Evolutionary conservation across 1,140 invertebrate species (phyloP).

Genomic region (Steinernema feltiae): DNA sequence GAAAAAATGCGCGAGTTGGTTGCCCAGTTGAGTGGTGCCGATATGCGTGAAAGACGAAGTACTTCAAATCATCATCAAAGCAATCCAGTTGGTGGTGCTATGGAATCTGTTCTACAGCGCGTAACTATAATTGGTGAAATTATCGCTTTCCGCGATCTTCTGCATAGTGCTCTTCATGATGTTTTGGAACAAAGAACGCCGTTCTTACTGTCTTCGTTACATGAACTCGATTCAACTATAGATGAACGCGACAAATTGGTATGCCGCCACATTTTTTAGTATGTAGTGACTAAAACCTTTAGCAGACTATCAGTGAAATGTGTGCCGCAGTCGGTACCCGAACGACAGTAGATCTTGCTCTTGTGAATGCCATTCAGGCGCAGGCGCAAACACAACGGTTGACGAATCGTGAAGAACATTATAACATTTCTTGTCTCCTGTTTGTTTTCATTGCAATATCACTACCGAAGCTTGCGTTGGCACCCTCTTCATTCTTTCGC

Average conservation of each 20-base stretch:
- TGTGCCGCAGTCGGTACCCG: conserved; percentile 84
- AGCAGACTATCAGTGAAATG: conserved; percentile 83
- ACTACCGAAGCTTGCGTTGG: conserved; percentile 86
- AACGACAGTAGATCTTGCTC: conserved; percentile 86
- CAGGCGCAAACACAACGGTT: conserved; percentile 70
- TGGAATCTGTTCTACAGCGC: conserved; percentile 70
- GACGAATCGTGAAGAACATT: conserved; percentile 75
- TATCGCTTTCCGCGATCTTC: conserved; percentile 82
- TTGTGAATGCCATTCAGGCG: conserved; percentile 74
- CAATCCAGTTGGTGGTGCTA: conserved; percentile 25
- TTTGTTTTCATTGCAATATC: conserved; percentile 99
- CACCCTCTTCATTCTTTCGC: conserved; percentile 69
- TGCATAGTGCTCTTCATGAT: conserved; percentile 85
- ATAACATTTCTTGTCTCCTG: conserved; percentile 82
- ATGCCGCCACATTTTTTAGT: conserved; percentile 18
- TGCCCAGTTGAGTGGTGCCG: conserved; percentile 62
- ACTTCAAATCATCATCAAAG: conserved; percentile 10
- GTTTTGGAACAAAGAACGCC: conserved; percentile 85
- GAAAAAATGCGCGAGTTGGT: conserved; percentile 98
- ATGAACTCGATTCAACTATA: conserved; percentile 85
- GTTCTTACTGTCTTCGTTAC: conserved; percentile 87
- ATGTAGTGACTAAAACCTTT: conserved; percentile 27
- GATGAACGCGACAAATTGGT: conserved; percentile 78
- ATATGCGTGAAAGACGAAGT: conserved; percentile 26
- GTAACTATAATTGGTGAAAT: conserved; percentile 98